These are phyloP conservation scores for Alligator sinensis DNA, from an alignment of 2,113 vertebrate species.

Conservation along the genomic window DNA sequence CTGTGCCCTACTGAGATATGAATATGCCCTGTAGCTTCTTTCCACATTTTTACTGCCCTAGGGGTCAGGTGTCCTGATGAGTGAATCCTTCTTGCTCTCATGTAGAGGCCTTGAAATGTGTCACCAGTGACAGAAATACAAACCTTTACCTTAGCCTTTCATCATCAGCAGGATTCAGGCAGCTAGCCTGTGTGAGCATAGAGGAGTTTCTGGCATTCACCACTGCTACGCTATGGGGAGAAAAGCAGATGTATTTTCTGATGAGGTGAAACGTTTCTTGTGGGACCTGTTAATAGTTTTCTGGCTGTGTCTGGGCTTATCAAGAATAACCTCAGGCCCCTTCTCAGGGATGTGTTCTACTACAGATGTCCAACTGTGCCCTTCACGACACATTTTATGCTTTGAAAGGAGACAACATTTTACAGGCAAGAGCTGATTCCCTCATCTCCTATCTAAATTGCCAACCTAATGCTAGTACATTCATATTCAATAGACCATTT, in stretches of 20 bases:
- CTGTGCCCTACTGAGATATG: conserved; percentile 69
- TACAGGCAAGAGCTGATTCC: conserved; percentile 5
- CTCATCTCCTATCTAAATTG: conserved; percentile 12
- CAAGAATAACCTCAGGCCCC: conserved; percentile 48
- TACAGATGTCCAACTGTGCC: conserved; percentile 48
- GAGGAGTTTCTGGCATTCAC: conserved; percentile 2
- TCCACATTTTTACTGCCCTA: conserved; percentile 67
- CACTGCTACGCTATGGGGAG: conserved; percentile 20
- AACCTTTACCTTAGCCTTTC: conserved; percentile 67
- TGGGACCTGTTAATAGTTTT: conserved; percentile 40
- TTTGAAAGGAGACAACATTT: conserved; percentile 52
- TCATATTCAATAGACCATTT: neutral
- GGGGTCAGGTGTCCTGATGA: conserved; percentile 58
- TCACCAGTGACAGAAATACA: conserved; percentile 67
- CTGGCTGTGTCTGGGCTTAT: conserved; percentile 54
- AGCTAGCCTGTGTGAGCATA: conserved; percentile 21
- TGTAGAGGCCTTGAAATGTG: conserved; percentile 35
- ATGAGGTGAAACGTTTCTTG: conserved; percentile 53
- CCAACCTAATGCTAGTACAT: neutral
- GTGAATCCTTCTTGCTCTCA: conserved; percentile 47
- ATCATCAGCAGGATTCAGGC: conserved; percentile 44
- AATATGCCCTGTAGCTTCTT: conserved; percentile 58
- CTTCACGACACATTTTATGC: conserved; percentile 34
- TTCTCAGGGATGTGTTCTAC: conserved; percentile 46
- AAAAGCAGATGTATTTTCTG: conserved; percentile 57